Base-by-base conservation (phyloP, 1,140 invertebrate genomes). In the Prorops nasuta region DNA sequence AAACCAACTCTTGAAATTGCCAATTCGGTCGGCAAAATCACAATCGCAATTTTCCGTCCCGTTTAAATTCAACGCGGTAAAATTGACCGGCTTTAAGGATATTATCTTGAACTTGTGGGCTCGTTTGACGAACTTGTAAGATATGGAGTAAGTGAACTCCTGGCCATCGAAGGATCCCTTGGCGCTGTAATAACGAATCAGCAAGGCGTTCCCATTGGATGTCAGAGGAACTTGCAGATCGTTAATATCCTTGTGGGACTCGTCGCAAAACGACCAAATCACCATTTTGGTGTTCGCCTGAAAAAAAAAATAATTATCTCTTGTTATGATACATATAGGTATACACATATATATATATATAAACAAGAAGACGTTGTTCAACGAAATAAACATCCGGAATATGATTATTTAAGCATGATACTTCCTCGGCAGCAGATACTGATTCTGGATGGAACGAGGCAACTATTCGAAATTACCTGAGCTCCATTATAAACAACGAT, bases 1-100 rank as follows among this genome's bases (percentile, higher is more conserved):
- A 40, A 73, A 73, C 71, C 71, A 74, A 37, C 63, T 72, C 31
- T 71, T 74, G 38, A 74, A 74, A n/a, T 36, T 69, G 19, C 68
- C 67, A 42, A 74, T 74, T 44, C 67, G 60, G 24, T 61, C 64
- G 9, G 64, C 63, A 42, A 72, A 69, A 44, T 72, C 65, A 47
- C 71, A 74, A 35, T 74, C 62, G 53, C 66, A 71, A 41, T 58
- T 63, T 12, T 70, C 67, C 39, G 40, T 67, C 12, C 70, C 66
- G 50, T 58, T 71, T 4, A 74, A 54, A 45, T 74, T 71, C 15
- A 74, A 54, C 4, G 64, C 58, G 2, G 71, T 72, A 42, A 74
- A 63, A 21, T 74, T 71, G 3, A 74, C 63, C 1, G 71, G 71
- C 3, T 63, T 58, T 1, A 74, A 38, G 9, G 71, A 74, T 42